Evolutionary conservation across 2,113 vertebrate species (phyloP).

Genomic region (Lontra canadensis): DNA sequence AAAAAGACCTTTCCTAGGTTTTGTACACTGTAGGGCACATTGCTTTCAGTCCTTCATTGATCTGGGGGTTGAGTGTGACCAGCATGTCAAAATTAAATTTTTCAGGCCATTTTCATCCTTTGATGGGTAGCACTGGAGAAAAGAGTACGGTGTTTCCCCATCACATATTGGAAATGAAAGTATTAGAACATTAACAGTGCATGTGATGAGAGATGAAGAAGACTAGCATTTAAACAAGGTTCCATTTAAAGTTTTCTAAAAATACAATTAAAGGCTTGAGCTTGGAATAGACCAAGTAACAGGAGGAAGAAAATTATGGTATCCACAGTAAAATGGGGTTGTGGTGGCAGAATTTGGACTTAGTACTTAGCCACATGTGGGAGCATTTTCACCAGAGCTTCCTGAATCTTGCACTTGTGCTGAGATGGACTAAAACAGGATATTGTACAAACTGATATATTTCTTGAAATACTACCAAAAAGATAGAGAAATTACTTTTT

Average conservation of each 20-base stretch:
- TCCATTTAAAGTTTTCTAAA: neutral
- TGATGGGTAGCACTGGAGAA: neutral
- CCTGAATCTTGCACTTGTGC: neutral
- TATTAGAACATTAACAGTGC: neutral
- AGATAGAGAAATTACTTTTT: neutral
- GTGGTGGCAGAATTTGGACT: neutral
- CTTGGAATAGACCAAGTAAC: neutral
- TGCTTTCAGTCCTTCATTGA: neutral
- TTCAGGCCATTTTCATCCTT: neutral
- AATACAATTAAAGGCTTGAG: neutral
- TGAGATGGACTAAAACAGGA: neutral
- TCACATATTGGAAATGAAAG: neutral
- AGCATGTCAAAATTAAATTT: neutral
- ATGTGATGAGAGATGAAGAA: neutral
- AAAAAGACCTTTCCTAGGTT: conserved; percentile 1
- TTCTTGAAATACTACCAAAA: neutral
- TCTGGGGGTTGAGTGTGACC: neutral
- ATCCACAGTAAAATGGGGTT: neutral
- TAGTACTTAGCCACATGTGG: neutral
- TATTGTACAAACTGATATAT: neutral
- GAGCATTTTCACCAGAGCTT: neutral
- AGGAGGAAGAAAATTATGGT: neutral
- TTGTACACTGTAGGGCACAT: neutral
- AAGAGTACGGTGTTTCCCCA: neutral
- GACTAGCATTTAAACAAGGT: neutral